phyloP scores from a whole-genome alignment of 2,888 invertebrate species.

The Tiliacea aurago region DNA sequence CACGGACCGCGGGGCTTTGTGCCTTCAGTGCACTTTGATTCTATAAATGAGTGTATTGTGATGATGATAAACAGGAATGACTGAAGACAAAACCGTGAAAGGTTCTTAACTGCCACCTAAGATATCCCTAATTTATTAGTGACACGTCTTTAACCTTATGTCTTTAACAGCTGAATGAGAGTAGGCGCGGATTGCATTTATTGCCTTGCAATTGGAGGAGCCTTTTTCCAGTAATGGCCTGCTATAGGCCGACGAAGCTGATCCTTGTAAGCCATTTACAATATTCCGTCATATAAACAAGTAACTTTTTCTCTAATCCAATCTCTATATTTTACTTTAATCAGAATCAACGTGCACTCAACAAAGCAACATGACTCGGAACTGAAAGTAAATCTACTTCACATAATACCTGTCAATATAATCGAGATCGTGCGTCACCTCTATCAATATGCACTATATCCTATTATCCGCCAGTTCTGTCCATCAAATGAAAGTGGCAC shows the following conservation, averaged over 20 bases:
- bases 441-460: constrained; percentile 32
- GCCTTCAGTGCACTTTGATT: constrained; percentile 26
- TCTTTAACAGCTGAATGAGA: not conserved
- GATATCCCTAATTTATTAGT: too few species aligned
- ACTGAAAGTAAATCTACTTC: constrained; percentile 17
- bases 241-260: too few species aligned
- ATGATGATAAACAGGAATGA: not conserved
- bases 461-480: constrained; percentile 35
- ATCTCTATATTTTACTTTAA: not conserved
- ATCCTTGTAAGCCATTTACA: not conserved
- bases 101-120: not conserved
- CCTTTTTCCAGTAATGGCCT: not conserved
- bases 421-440: constrained; percentile 50
- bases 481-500: constrained; percentile 53
- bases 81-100: not conserved
- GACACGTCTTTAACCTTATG: too few species aligned
- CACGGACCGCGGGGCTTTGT: constrained; percentile 40
- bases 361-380: not conserved
- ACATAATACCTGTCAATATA: constrained; percentile 36
- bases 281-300: not conserved
- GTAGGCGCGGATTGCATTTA: too few species aligned
- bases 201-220: not conserved
- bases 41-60: constrained; percentile 37
- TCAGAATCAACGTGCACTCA: not conserved
- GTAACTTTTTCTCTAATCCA: not conserved